These are phyloP conservation scores for Eurystomus gularis DNA, from an alignment of 2,113 vertebrate genomes.

Conservation along the genomic window DNA sequence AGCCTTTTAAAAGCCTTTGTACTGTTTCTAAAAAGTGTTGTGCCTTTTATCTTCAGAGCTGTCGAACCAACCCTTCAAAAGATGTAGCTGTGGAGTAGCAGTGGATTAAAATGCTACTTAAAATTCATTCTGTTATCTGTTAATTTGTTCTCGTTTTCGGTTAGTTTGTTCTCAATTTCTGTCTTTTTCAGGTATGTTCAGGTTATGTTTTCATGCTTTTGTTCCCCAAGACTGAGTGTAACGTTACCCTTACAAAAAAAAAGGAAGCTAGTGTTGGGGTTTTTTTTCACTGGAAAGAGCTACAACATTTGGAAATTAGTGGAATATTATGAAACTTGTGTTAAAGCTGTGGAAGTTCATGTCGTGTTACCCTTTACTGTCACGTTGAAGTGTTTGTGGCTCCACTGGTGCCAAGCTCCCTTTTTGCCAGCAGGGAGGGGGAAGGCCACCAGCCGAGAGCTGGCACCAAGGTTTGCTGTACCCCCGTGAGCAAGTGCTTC, in stretches of 20 bases:
- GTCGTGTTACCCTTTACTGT: not conserved
- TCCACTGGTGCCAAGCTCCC: not conserved
- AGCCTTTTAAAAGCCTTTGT: constrained; percentile 3
- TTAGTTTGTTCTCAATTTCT: not conserved
- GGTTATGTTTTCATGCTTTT: not conserved
- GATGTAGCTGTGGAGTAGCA: not conserved
- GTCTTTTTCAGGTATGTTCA: not conserved
- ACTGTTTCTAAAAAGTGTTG: not conserved
- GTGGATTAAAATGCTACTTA: not conserved
- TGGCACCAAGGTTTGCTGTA: not conserved
- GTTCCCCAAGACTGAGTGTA: not conserved
- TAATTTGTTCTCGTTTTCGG: not conserved
- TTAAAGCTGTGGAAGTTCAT: not conserved
- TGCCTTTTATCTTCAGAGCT: not conserved
- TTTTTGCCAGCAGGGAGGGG: not conserved
- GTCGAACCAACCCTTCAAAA: not conserved
- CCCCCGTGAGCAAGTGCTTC: fast-evolving
- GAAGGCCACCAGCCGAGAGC: not conserved
- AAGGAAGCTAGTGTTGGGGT: fast-evolving
- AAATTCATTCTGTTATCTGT: not conserved
- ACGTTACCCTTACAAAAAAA: not conserved
- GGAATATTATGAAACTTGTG: not conserved
- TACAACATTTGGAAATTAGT: not conserved
- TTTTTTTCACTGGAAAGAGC: not conserved
- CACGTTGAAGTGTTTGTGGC: fast-evolving